Evolutionary conservation across 2,888 invertebrate genomes (phyloP).

Genomic region (Silvanus unidentatus): DNA sequence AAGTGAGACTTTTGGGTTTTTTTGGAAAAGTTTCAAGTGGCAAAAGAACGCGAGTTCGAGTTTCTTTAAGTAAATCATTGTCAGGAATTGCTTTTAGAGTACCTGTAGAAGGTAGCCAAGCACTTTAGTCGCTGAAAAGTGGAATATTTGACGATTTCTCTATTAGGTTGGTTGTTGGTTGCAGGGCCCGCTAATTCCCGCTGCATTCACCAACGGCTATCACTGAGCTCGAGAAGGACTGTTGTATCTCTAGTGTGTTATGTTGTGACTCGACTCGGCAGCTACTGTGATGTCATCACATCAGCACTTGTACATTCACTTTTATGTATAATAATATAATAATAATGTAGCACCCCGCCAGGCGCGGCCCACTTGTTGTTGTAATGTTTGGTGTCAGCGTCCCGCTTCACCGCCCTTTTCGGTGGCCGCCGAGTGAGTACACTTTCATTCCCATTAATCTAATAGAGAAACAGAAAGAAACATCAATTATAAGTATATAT

Average conservation of each 20-base stretch:
- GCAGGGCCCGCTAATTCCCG: slow-evolving; percentile 95
- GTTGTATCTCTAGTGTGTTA: slow-evolving; percentile 42
- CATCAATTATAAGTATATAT: neutral
- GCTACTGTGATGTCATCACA: slow-evolving; percentile 48
- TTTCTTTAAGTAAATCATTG: too few relatives aligned
- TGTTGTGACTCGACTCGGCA: slow-evolving; percentile 50
- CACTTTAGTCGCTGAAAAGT: too few relatives aligned
- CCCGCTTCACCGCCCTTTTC: slow-evolving; percentile 45
- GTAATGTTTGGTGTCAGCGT: slow-evolving; percentile 48
- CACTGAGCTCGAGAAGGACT: slow-evolving; percentile 61
- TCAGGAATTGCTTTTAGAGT: too few relatives aligned
- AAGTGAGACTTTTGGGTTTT: too few relatives aligned
- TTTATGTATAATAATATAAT: slow-evolving; percentile 42
- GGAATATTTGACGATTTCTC: too few relatives aligned
- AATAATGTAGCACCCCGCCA: slow-evolving; percentile 47
- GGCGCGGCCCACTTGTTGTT: slow-evolving; percentile 49
- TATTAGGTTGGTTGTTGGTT: too few relatives aligned
- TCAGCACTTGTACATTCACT: slow-evolving; percentile 49
- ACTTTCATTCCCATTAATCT: neutral
- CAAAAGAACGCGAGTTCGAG: too few relatives aligned
- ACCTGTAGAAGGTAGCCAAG: too few relatives aligned
- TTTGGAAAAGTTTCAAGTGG: slow-evolving; percentile 1
- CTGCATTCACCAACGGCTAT: slow-evolving; percentile 98
- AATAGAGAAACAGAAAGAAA: neutral
- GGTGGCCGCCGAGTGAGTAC: slow-evolving; percentile 44